Conservation (phyloP, 2,797 vertebrate genomes). For the Selene dorsalis region DNA sequence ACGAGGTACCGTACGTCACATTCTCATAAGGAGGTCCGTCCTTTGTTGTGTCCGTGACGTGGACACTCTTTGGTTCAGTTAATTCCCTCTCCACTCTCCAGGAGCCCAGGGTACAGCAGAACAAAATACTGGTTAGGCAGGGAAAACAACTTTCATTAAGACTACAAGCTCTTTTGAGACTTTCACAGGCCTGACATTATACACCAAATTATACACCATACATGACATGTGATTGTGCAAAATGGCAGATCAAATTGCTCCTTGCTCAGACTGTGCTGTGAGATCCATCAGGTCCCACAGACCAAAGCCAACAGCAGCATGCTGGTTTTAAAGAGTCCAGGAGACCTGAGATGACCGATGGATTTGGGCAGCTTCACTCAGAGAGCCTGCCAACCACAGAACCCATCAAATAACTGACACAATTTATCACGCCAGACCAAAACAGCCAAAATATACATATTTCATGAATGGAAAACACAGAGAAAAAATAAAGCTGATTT, state of each 20-base stretch:
- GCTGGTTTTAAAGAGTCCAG: conserved; percentile 33
- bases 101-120: background rate
- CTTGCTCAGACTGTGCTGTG: conserved; percentile 15
- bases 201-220: conserved; percentile 18
- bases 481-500: conserved; percentile 41
- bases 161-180: background rate
- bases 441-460: conserved; percentile 62
- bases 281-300: conserved; percentile 28
- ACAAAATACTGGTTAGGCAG: background rate
- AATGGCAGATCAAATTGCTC: conserved; percentile 47
- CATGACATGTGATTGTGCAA: conserved; percentile 42
- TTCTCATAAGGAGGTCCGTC: background rate
- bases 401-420: conserved; percentile 43
- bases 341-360: conserved; percentile 48
- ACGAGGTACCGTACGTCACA: background rate
- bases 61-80: background rate
- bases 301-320: conserved; percentile 27
- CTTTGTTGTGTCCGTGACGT: background rate
- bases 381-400: conserved; percentile 43
- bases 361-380: conserved; percentile 34
- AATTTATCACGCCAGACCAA: conserved; percentile 47
- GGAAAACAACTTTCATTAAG: conserved; percentile 4
- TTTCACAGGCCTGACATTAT: background rate
- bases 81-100: background rate
- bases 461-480: conserved; percentile 65